Conservation (phyloP, 2,888 invertebrate species). For the Thera britannica region DNA sequence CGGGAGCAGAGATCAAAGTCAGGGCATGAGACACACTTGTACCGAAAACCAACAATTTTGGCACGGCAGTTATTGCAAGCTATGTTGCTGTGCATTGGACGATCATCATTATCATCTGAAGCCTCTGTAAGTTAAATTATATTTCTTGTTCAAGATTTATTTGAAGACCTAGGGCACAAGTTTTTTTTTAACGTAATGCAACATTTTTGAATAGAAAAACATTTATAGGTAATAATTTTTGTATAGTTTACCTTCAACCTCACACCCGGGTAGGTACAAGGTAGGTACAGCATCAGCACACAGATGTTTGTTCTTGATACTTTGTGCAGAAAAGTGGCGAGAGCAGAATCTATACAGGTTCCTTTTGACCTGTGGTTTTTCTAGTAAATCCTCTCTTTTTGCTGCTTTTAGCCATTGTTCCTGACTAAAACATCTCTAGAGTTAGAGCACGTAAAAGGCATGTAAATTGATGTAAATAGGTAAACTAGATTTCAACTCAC, state of each 20-base stretch:
- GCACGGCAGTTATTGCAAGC: constrained; percentile 90
- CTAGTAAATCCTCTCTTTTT: constrained; percentile 62
- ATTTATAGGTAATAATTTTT: background rate
- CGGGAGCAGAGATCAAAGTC: constrained; percentile 92
- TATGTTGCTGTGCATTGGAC: constrained; percentile 77
- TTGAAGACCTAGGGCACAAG: too few relatives aligned
- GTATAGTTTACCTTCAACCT: constrained; percentile 50
- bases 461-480: background rate
- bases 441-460: too few relatives aligned
- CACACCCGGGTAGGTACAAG: constrained; percentile 58
- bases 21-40: constrained; percentile 92
- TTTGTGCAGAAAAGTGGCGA: constrained; percentile 64
- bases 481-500: constrained; percentile 45
- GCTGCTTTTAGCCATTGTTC: constrained; percentile 67
- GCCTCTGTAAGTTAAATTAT: constrained; percentile 16
- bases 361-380: constrained; percentile 51
- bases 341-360: constrained; percentile 68
- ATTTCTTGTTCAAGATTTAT: background rate
- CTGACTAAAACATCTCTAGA: constrained; percentile 51
- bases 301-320: constrained; percentile 65
- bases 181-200: too few relatives aligned
- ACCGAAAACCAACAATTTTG: constrained; percentile 89
- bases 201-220: too few relatives aligned
- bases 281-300: constrained; percentile 67
- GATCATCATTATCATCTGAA: constrained; percentile 44